Evolutionary conservation across 2,797 vertebrate genomes (phyloP).

Genomic region (Nannoperca obscura): DNA sequence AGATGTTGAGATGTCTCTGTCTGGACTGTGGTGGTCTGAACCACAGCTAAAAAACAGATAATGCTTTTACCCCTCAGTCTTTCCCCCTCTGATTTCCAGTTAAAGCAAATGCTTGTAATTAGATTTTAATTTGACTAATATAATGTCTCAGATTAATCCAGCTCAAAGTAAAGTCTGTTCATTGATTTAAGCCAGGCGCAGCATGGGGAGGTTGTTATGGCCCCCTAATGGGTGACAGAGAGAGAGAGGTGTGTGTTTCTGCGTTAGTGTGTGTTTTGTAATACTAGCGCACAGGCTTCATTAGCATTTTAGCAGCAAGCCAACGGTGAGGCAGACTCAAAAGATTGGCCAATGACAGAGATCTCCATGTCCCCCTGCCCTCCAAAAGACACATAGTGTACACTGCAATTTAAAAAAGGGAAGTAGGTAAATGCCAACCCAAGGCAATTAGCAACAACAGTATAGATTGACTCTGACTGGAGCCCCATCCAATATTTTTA

Average conservation of each 20-base stretch:
- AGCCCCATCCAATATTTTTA: slow-evolving; percentile 36
- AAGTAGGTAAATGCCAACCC: slow-evolving; percentile 40
- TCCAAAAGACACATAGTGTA: slow-evolving; percentile 19
- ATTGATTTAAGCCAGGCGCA: slow-evolving; percentile 44
- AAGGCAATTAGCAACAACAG: slow-evolving; percentile 31
- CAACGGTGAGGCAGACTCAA: slow-evolving; percentile 55
- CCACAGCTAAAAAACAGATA: neutral
- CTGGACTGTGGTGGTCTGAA: neutral
- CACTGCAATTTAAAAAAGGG: slow-evolving; percentile 36
- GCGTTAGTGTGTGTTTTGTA: slow-evolving; percentile 56
- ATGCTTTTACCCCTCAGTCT: neutral
- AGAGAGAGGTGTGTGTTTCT: slow-evolving; percentile 53
- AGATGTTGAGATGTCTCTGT: neutral
- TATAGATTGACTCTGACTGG: slow-evolving; percentile 27
- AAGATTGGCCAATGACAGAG: slow-evolving; percentile 77
- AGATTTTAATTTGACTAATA: slow-evolving; percentile 53
- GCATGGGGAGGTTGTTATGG: slow-evolving; percentile 23
- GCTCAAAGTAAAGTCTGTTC: slow-evolving; percentile 37
- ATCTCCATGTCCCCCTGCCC: slow-evolving; percentile 28
- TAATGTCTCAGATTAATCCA: slow-evolving; percentile 54
- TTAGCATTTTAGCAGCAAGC: slow-evolving; percentile 73
- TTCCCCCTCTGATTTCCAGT: neutral
- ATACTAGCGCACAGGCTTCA: slow-evolving; percentile 62
- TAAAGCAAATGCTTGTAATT: slow-evolving; percentile 42
- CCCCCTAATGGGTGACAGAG: slow-evolving; percentile 44